Base-by-base conservation (phyloP, 1,140 invertebrate genomes). In the Cotesia typhae region DNA sequence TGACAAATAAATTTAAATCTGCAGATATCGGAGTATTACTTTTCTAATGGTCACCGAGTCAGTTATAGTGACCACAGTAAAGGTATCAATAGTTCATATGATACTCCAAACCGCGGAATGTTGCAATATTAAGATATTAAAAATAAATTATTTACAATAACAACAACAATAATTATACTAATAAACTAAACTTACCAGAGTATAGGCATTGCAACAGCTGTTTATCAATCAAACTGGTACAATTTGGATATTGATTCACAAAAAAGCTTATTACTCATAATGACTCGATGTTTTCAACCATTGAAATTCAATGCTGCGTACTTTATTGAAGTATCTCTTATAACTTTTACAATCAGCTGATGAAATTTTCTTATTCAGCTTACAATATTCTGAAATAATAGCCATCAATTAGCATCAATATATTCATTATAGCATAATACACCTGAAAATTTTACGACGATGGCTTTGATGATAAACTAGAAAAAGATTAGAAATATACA, bases 221-320 rank as follows among this genome's bases (percentile, higher is more conserved):
- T 60, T 10, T 70, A 70, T 55, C 14, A 14, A 1, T 60, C 20
- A n/a, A 14, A 70, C 4, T 70, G 67, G 67, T 41, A 41, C 4
- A 7, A 9, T 7, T 51, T 68, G 67, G n/a, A 4, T 47, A 60
- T 38, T 10, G 57, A 4, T 4, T 41, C n/a, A 14, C 41, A 68
- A 14, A 68, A 60, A 47, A 60, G 55, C 60, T 37, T 70, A 7
- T 37, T 70, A 14, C 38, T 51, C 4, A 59, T 70, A 47, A 70
- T 70, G 67, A 61, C 38, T 4, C 67, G 67, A 12, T 61, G 53
- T 4, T 12, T 4, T 4, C n/a, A 36, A 28, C 67, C 67, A n/a
- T 57, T 70, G 20, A 7, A 38, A 12, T 70, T n/a, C 55, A 70
- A 20, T 3, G 57, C 53, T 28, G 55, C 3, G 1, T 28, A 10